Evolutionary conservation across 2,888 invertebrate species (phyloP).

Genomic region (Dasysyrphus tricinctus): DNA sequence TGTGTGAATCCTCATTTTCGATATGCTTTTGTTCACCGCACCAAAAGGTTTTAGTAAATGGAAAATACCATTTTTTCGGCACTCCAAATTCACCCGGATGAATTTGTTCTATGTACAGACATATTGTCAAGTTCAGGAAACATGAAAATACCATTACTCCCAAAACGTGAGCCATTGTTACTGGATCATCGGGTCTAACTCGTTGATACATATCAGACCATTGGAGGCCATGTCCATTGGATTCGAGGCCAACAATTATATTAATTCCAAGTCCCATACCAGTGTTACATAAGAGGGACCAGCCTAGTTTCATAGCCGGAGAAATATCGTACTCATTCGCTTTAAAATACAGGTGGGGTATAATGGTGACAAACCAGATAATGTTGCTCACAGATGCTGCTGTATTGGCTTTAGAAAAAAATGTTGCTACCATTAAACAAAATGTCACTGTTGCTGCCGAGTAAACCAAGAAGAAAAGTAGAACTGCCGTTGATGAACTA

Average conservation of each 20-base stretch:
- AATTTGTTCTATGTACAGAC: constrained; percentile 92
- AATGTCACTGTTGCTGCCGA: constrained; percentile 88
- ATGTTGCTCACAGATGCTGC: constrained; percentile 89
- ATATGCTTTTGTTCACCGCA: constrained; percentile 85
- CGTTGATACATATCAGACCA: constrained; percentile 85
- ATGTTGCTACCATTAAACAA: constrained; percentile 89
- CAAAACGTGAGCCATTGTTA: constrained; percentile 84
- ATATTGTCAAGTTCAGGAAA: constrained; percentile 88
- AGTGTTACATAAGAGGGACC: constrained; percentile 88
- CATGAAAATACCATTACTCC: constrained; percentile 24
- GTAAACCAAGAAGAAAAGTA: constrained; percentile 88
- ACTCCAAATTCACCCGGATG: constrained; percentile 93
- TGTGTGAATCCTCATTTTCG: constrained; percentile 84
- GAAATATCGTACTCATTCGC: constrained; percentile 87
- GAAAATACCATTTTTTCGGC: constrained; percentile 91
- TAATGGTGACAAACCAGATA: constrained; percentile 88
- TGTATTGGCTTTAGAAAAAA: constrained; percentile 90
- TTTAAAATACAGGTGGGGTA: constrained; percentile 88
- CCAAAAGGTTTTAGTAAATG: constrained; percentile 87
- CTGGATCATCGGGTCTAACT: constrained; percentile 86
- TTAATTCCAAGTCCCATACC: constrained; percentile 89
- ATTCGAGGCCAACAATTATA: constrained; percentile 86
- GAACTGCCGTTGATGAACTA: constrained; percentile 87
- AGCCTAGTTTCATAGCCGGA: constrained; percentile 85
- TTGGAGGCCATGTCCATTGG: constrained; percentile 85